These are phyloP conservation scores for Empidonax traillii DNA, from an alignment of 2,113 vertebrate genomes.

Conservation along the genomic window DNA sequence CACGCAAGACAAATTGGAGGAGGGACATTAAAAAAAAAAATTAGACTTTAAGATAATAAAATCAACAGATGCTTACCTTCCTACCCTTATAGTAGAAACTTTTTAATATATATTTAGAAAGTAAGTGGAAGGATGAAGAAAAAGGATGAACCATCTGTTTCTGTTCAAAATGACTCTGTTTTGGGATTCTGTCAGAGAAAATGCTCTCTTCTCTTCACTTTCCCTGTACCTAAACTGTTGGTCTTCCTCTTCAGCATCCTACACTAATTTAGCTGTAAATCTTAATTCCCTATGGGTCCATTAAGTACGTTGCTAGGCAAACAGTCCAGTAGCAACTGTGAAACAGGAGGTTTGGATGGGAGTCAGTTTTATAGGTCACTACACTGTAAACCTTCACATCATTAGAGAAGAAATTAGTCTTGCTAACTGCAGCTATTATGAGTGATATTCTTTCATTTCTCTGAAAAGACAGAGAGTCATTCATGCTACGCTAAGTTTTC, in stretches of 20 bases:
- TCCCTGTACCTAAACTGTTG: background rate
- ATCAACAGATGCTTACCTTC: background rate
- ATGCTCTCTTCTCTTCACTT: background rate
- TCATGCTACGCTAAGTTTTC: conserved; percentile 1
- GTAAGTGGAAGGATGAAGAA: background rate
- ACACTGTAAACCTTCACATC: conserved; percentile 54
- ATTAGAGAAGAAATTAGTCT: conserved; percentile 40
- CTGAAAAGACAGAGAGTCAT: conserved; percentile 2
- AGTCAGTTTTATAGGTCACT: conserved; percentile 64
- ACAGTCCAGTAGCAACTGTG: conserved; percentile 40
- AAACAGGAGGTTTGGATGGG: conserved; percentile 36
- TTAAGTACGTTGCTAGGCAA: conserved; percentile 71
- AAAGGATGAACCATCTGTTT: background rate
- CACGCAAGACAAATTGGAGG: background rate
- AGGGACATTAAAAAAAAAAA: background rate
- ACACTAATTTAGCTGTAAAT: conserved; percentile 56
- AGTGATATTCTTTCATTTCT: background rate
- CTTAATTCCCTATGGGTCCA: conserved; percentile 33
- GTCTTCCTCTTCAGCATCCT: conserved; percentile 48
- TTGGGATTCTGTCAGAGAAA: background rate
- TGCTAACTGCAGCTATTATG: background rate
- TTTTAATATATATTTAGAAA: background rate
- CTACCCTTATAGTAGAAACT: background rate
- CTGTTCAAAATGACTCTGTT: background rate
- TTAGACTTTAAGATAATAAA: background rate